These are phyloP conservation scores for Pachydiplax longipennis DNA, from an alignment of 2,888 invertebrate genomes.

Conservation along the genomic window DNA sequence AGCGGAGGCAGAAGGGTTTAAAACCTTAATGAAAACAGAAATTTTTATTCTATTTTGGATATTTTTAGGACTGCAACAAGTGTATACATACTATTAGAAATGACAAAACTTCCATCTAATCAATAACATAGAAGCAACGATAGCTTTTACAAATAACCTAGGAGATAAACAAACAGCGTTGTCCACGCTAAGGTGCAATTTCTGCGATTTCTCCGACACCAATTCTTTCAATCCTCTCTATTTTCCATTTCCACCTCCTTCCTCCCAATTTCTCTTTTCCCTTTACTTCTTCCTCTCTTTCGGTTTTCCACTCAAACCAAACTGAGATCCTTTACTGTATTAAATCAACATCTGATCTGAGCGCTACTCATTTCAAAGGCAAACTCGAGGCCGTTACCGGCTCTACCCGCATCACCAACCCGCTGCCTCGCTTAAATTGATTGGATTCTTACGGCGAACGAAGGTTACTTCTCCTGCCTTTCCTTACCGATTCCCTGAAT, in stretches of 20 bases:
- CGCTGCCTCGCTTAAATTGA: conserved; percentile 1
- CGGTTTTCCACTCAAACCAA: background rate
- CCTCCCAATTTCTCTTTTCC: background rate
- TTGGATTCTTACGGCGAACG: background rate
- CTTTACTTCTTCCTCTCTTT: background rate
- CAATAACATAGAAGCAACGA: no score
- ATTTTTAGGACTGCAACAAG: no score
- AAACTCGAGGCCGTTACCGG: background rate
- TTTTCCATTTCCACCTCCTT: background rate
- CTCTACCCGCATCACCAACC: background rate
- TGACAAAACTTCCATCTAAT: no score
- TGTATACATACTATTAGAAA: no score
- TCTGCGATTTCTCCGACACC: background rate
- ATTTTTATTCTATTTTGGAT: no score
- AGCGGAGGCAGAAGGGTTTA: no score
- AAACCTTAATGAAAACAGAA: no score
- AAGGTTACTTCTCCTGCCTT: no score
- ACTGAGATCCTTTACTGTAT: background rate
- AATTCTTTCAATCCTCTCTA: background rate
- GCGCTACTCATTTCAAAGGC: background rate
- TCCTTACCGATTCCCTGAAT: no score
- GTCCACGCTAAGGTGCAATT: no score
- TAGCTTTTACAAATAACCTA: no score
- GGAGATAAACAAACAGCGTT: no score
- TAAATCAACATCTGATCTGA: background rate